A percentile compares a stretch with the other conserved stretches of the same genome.
These are phyloP conservation scores for Salvelinus fontinalis DNA, from an alignment of 2,113 vertebrate genomes.

Conservation along the genomic window DNA sequence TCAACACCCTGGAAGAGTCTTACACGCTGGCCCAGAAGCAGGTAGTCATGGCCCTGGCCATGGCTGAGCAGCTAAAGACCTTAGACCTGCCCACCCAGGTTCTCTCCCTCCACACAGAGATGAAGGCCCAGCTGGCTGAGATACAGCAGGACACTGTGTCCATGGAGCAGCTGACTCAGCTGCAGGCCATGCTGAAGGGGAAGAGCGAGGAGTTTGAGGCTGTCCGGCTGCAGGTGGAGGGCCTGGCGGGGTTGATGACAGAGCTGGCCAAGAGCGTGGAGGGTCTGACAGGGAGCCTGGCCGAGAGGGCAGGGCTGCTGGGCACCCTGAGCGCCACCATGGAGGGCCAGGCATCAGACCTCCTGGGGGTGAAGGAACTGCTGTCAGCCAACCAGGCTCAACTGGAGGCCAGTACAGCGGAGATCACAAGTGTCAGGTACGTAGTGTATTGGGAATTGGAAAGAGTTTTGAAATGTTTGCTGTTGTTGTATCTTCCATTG, in stretches of 20 bases:
- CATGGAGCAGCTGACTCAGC: slow-evolving; percentile 54
- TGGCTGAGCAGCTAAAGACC: slow-evolving; percentile 64
- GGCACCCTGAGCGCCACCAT: slow-evolving; percentile 34
- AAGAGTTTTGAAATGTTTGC: too few species aligned
- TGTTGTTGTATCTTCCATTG: too few species aligned
- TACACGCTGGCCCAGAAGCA: slow-evolving; percentile 61
- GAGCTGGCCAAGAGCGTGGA: slow-evolving; percentile 55
- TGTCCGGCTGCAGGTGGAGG: slow-evolving; percentile 45
- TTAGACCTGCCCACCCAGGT: slow-evolving; percentile 71
- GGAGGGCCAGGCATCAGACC: slow-evolving; percentile 47
- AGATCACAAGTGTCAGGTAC: slow-evolving; percentile 59
- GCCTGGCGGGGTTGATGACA: slow-evolving; percentile 28
- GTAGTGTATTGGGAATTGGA: not conserved
- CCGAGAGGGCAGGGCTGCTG: slow-evolving; percentile 20
- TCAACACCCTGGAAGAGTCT: slow-evolving; percentile 64
- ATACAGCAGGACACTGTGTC: slow-evolving; percentile 61
- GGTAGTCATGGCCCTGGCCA: slow-evolving; percentile 64
- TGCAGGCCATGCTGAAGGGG: slow-evolving; percentile 40
- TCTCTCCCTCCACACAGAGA: slow-evolving; percentile 67
- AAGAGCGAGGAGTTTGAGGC: slow-evolving; percentile 53
- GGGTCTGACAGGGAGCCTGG: slow-evolving; percentile 37
- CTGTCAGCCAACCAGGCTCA: slow-evolving; percentile 46
- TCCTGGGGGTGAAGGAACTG: slow-evolving; percentile 48
- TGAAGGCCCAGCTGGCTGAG: slow-evolving; percentile 65
- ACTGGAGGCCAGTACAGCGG: slow-evolving; percentile 42